These are phyloP conservation scores for Aphodius sticticus DNA, from an alignment of 2,888 invertebrate species.

Conservation along the genomic window DNA sequence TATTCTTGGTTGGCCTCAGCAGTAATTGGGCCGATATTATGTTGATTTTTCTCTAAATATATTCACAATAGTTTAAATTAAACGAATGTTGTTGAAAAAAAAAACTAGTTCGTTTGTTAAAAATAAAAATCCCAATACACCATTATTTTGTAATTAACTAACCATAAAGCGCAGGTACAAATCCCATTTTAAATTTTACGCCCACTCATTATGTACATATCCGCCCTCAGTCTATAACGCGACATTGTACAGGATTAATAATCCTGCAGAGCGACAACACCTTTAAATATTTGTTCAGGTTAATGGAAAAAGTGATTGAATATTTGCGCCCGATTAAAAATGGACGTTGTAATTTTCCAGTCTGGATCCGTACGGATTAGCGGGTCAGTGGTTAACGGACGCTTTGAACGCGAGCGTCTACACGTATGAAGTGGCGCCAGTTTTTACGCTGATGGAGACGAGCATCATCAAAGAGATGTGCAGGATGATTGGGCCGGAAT, in stretches of 20 bases:
- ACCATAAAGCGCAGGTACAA: neutral
- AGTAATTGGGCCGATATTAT: no score
- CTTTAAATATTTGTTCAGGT: conserved; percentile 4
- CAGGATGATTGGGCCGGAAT: conserved; percentile 59
- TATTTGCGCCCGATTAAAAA: conserved; percentile 4
- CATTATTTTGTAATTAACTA: no score
- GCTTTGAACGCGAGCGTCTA: conserved; percentile 64
- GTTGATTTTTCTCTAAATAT: no score
- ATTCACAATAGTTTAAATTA: no score
- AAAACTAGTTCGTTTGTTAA: no score
- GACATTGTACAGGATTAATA: neutral
- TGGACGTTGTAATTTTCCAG: conserved; percentile 46
- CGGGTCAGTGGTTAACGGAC: conserved; percentile 63
- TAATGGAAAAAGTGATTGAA: conserved; percentile 4
- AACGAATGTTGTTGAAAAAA: no score
- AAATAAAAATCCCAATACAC: no score
- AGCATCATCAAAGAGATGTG: conserved; percentile 61
- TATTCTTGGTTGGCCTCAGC: no score
- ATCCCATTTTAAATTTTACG: neutral
- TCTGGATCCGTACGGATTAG: conserved; percentile 64
- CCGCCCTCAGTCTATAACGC: neutral
- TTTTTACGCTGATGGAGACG: conserved; percentile 64
- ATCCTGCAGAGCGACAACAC: neutral
- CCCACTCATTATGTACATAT: neutral
- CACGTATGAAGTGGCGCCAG: conserved; percentile 67